A percentile compares a stretch with the other conserved stretches of the same genome.
phyloP scores from a whole-genome alignment of 2,888 invertebrate genomes.

The Megaustenia siamemsis region DNA sequence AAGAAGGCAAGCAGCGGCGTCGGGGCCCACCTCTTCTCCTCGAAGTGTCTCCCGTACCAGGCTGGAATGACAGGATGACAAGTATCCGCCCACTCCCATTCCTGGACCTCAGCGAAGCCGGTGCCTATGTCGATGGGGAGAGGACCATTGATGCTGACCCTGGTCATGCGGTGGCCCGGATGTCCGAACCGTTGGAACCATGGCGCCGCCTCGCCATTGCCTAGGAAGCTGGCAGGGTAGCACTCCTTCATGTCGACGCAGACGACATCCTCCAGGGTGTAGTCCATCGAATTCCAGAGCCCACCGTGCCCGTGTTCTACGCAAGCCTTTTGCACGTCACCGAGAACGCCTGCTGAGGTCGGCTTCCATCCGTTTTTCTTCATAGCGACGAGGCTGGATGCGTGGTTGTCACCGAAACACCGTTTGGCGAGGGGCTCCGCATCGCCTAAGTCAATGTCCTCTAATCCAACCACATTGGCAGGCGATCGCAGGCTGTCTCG shows the following conservation, averaged over 20 bases:
- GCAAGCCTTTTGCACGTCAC: neutral
- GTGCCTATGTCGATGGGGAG: neutral
- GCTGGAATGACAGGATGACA: slow-evolving; percentile 7
- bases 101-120: neutral
- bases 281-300: neutral
- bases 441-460: no score
- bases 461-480: no score
- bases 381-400: neutral
- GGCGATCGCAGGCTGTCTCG: neutral
- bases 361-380: neutral
- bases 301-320: neutral
- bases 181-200: neutral
- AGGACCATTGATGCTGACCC: neutral
- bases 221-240: neutral
- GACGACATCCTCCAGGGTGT: neutral
- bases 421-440: no score
- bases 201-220: neutral
- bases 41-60: slow-evolving; percentile 17
- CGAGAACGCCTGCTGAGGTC: neutral
- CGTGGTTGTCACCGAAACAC: no score
- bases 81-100: neutral
- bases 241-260: neutral
- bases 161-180: neutral
- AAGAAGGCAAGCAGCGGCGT: slow-evolving; percentile 2
- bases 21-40: neutral